phyloP scores from a whole-genome alignment of 1,140 invertebrate genomes.

The Dufourea novaeangliae region DNA sequence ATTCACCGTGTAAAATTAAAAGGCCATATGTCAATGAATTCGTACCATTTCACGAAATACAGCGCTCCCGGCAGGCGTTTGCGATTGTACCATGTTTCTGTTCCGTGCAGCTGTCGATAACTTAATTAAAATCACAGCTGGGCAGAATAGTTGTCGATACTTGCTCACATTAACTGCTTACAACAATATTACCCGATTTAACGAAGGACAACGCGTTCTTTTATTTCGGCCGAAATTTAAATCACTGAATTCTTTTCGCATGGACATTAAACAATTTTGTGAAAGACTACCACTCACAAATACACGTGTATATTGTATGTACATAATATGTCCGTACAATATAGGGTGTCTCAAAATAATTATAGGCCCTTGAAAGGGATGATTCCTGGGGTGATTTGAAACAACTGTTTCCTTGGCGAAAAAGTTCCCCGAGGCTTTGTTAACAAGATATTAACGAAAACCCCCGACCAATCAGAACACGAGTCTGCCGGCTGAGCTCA shows the following conservation, averaged over 20 bases:
- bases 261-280: not conserved
- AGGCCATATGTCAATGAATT: constrained; percentile 20
- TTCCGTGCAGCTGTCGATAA: constrained; percentile 50
- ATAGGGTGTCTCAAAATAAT: no score
- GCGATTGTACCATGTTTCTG: constrained; percentile 25
- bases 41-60: constrained; percentile 8
- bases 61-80: not conserved
- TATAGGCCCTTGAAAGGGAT: no score
- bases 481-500: no score
- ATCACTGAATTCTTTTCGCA: not conserved
- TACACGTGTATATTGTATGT: no score
- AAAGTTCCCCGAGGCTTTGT: no score
- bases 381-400: no score
- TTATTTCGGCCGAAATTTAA: not conserved
- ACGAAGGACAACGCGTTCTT: constrained; percentile 17
- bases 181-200: constrained; percentile 32
- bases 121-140: constrained; percentile 56
- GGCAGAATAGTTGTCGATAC: constrained; percentile 50
- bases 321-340: no score
- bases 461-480: no score
- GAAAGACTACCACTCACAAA: no score
- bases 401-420: no score
- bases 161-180: constrained; percentile 44
- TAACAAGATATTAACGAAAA: no score
- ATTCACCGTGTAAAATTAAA: not conserved